Evolutionary conservation across 2,888 invertebrate genomes (phyloP), one percentile per base, ranked within the genome.

Genomic region (Branchellion lobata): DNA sequence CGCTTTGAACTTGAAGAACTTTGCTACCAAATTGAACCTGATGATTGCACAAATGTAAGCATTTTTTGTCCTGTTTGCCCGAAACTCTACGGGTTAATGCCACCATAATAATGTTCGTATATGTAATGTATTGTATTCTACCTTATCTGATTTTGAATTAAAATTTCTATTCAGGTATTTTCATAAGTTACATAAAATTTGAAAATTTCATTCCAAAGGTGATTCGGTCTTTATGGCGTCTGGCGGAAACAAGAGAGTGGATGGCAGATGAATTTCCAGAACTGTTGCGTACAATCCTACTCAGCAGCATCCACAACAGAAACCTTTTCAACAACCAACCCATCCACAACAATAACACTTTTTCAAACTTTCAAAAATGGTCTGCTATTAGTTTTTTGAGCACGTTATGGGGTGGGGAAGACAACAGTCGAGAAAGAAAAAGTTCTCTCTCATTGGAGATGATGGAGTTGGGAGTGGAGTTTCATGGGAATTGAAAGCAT

Each of bases 391-490:
- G 75, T 51, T 40, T 75, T 53, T 18, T 33, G 14, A 75, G 29
- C 27, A 29, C 51, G 29, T 75, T 75, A 14, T 40, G 3, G 57
- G 57, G 57, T 14, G n/a, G 24, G 18, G 31, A n/a, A 2, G 75
- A 75, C 3, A 51, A 24, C 31, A 51, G 53, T 29, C 57, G 27
- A 27, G 51, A 75, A 51, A 5, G 5, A 8, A 51, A 27, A 40
- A 75, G 53, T n/a, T 53, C 51, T 5, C 18, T 51, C 53, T 51
- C 51, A 11, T 53, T 75, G 3, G 75, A 75, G 34, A 75, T 75
- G 75, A 53, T 75, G 14, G 75, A 75, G n/a, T 51, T 75, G 75
- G 75, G 75, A 1, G 40, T 75, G 11, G 75, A 57, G 5, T 31
- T 14, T 40, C 40, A 14, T 40, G 40, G n/a, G n/a, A n/a, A n/a